Percentiles rank a stretch among this genome's conserved stretches.
phyloP scores from a whole-genome alignment of 2,113 vertebrate genomes.

The Trochalopteron elliotii region DNA sequence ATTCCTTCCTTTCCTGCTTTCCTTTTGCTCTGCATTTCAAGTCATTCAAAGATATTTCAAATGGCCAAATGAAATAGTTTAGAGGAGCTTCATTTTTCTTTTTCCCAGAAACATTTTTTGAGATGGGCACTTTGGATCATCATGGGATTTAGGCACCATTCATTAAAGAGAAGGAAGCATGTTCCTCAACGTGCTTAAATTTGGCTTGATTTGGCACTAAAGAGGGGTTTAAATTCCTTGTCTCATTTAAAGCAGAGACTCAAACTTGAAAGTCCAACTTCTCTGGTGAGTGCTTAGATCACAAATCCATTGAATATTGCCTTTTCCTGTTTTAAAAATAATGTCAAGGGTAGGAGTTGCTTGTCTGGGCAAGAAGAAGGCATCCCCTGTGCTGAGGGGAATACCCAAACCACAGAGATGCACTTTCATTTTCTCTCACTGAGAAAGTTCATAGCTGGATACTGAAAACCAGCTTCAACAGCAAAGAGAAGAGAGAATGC shows the following conservation, averaged over 20 bases:
- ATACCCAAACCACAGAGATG: conserved; percentile 27
- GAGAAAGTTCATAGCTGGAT: not conserved
- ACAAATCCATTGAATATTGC: not conserved
- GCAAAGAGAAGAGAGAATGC: not conserved
- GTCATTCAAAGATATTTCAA: not conserved
- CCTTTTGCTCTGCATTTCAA: not conserved
- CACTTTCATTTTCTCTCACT: not conserved
- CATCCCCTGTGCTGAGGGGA: conserved; percentile 20
- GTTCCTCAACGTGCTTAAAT: not conserved
- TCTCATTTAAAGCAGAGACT: not conserved
- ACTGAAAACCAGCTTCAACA: not conserved
- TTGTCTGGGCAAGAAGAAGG: not conserved
- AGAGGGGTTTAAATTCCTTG: not conserved
- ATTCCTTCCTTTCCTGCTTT: not conserved
- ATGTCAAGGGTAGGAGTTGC: fast-evolving
- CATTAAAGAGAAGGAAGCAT: not conserved
- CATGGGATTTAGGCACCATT: not conserved
- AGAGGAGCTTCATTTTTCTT: not conserved
- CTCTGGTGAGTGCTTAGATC: not conserved
- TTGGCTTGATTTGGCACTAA: not conserved
- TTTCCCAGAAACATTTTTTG: not conserved
- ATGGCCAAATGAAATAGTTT: not conserved
- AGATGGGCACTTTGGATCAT: not conserved
- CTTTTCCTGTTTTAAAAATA: not conserved
- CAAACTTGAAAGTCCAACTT: not conserved